Conservation (phyloP, 2,888 invertebrate genomes). For the Allacma fusca region DNA sequence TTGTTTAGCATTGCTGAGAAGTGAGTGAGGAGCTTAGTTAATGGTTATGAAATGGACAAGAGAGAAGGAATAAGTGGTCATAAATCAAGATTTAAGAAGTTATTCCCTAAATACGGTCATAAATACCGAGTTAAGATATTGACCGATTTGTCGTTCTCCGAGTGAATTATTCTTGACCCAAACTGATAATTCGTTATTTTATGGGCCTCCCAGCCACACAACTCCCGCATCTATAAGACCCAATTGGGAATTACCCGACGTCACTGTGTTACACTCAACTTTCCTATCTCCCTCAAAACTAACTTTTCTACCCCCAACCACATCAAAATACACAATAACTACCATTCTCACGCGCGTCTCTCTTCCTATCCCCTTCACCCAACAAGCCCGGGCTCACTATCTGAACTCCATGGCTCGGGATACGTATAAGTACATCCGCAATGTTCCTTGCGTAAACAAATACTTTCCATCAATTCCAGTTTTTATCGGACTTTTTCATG, state of each 20-base stretch:
- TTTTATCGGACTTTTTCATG: slow-evolving; percentile 16
- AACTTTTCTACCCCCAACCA: slow-evolving; percentile 27
- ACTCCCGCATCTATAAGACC: slow-evolving; percentile 48
- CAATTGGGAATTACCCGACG: slow-evolving; percentile 55
- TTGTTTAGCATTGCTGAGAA: slow-evolving; percentile 34
- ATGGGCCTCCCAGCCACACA: slow-evolving; percentile 57
- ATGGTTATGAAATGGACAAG: slow-evolving; percentile 28
- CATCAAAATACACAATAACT: slow-evolving; percentile 18
- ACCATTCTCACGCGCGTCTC: background rate
- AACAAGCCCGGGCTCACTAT: background rate
- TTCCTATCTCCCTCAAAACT: slow-evolving; percentile 25
- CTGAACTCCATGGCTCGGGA: background rate
- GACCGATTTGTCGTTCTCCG: slow-evolving; percentile 60
- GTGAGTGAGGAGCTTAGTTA: slow-evolving; percentile 23
- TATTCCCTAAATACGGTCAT: slow-evolving; percentile 61
- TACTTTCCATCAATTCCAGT: slow-evolving; percentile 32
- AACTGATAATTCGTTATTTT: slow-evolving; percentile 61
- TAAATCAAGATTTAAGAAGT: slow-evolving; percentile 61
- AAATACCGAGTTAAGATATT: slow-evolving; percentile 62
- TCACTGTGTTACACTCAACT: slow-evolving; percentile 28
- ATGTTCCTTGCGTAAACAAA: slow-evolving; percentile 38
- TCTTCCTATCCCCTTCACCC: slow-evolving; percentile 14
- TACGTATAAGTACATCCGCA: slow-evolving; percentile 10
- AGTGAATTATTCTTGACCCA: slow-evolving; percentile 61
- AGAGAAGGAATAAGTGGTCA: slow-evolving; percentile 50